Conservation (phyloP, 2,888 invertebrate genomes). For the Heteromyza rotundicornis region DNA sequence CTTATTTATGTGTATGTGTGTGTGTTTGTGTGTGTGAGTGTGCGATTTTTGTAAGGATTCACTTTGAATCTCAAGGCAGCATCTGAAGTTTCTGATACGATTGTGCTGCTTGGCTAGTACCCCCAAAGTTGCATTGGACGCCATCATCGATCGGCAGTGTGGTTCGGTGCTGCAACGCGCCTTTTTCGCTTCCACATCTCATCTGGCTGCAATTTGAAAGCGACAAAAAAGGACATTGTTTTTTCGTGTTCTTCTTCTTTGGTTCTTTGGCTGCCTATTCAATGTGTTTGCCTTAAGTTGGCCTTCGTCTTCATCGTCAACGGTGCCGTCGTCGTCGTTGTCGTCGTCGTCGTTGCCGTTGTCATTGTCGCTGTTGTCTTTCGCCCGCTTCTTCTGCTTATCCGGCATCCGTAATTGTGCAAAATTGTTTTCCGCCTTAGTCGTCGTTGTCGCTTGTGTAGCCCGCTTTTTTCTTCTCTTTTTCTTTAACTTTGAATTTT, state of each 20-base stretch:
- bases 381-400: neutral
- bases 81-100: neutral
- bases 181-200: neutral
- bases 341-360: neutral
- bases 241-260: neutral
- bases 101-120: neutral
- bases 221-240: conserved; percentile 27
- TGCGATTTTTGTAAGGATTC: conserved; percentile 20
- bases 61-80: conserved; percentile 4
- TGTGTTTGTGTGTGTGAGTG: neutral
- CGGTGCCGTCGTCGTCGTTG: neutral
- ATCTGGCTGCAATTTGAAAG: conserved; percentile 17
- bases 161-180: neutral
- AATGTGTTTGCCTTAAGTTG: neutral
- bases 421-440: conserved; percentile 38
- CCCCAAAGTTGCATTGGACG: too few species aligned
- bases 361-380: neutral
- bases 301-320: neutral
- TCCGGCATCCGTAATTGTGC: conserved; percentile 34
- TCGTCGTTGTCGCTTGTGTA: conserved; percentile 18
- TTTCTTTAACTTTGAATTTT: neutral
- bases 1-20: too few species aligned
- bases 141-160: too few species aligned
- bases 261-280: too few species aligned
- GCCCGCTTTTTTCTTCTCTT: neutral